A percentile compares a stretch with the other conserved stretches of the same genome.
Evolutionary conservation across 2,888 invertebrate genomes (phyloP).

Genomic region (Phengaris arion): DNA sequence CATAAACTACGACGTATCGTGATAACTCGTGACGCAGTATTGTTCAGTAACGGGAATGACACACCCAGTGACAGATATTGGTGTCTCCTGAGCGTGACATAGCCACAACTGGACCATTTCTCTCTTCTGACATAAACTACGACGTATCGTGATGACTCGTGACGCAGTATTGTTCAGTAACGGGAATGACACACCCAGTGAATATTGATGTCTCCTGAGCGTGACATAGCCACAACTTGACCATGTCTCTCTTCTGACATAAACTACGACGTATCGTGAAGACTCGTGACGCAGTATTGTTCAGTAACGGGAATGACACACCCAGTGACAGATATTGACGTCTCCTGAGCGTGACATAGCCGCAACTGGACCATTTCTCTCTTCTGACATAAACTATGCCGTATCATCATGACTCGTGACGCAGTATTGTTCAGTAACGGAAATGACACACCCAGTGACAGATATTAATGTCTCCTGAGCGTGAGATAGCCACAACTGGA

Average conservation of each 20-base stretch:
- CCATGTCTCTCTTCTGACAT: neutral
- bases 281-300: neutral
- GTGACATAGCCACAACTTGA: neutral
- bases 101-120: neutral
- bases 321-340: slow-evolving; percentile 42
- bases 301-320: slow-evolving; percentile 37
- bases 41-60: slow-evolving; percentile 38
- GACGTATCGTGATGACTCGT: neutral
- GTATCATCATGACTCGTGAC: no score
- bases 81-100: neutral
- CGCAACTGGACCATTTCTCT: neutral
- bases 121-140: neutral
- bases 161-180: slow-evolving; percentile 21
- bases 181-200: slow-evolving; percentile 43
- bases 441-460: slow-evolving; percentile 6
- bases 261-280: neutral
- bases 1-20: no score
- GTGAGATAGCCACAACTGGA: neutral
- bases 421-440: slow-evolving; percentile 11
- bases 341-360: neutral
- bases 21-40: no score
- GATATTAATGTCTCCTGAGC: slow-evolving; percentile 30
- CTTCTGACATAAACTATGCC: neutral
- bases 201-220: slow-evolving; percentile 30
- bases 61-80: slow-evolving; percentile 31